Evolutionary conservation across 2,797 vertebrate genomes (phyloP), one percentile per base, ranked within the genome.

Genomic region (Cebuella pygmaea): DNA sequence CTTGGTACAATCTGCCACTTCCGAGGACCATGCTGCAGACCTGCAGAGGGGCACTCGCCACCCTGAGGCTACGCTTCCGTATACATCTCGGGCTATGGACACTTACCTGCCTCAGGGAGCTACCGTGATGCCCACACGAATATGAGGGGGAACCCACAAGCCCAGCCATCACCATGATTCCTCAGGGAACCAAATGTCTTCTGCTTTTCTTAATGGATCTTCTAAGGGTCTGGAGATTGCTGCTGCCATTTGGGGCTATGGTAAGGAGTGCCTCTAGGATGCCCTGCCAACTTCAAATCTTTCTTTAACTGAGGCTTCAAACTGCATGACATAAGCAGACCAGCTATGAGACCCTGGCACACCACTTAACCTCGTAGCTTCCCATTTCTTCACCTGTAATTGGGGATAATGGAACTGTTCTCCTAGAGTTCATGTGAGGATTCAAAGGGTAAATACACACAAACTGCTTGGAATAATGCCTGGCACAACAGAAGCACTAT

Each of bases 71-170:
- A 33, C 0, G 36, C 24, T 72, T 50, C 41, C 13, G 0, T 26
- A 26, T 27, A 9, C 19, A 13, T 14, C 74, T 95, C 17, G 4
- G 30, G 10, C 24, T 72, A 61, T 0, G 17, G 52, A 13, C 20
- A 4, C 19, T 84, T 20, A 14, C 39, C 50, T 88, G 57, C 44
- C 52, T 61, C 19, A 15, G 39, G 41, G 41, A 39, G 20, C 22
- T n/a, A 10, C 14, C 11, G 33, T 2, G 30, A 94, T 20, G 52
- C 41, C 6, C 33, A 57, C 5, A 8, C 1, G 1, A 55, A 7
- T 0, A 0, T 4, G 48, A 44, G 11, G 12, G 15, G n/a, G 46
- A 48, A 17, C 22, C n/a, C 8, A 4, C 1, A 39, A 80, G 52
- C 30, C 85, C 85, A 52, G 76, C 27, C 52, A 7, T 52, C 4